Percentiles rank a stretch among this genome's conserved stretches.
These are phyloP conservation scores for Rutilus rutilus DNA, from an alignment of 2,113 vertebrate species.

Conservation along the genomic window DNA sequence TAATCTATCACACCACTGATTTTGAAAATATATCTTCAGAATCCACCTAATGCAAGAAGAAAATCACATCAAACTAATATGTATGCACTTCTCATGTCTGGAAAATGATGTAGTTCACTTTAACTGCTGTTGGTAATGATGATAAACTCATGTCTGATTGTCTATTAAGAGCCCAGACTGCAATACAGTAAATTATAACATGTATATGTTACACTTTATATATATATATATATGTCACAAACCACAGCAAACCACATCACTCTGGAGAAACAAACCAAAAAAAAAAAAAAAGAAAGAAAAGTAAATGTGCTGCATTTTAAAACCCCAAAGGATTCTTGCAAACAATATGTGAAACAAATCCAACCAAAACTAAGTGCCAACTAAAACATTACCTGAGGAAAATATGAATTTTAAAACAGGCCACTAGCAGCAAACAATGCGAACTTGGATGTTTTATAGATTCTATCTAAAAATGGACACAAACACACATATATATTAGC, in stretches of 20 bases:
- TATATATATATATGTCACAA: background rate
- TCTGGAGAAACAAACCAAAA: background rate
- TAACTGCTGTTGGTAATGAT: background rate
- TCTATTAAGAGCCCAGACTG: background rate
- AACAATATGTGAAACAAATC: background rate
- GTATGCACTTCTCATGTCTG: background rate
- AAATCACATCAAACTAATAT: background rate
- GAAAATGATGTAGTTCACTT: background rate
- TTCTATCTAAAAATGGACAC: conserved; percentile 2
- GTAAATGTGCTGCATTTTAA: background rate
- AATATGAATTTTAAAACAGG: background rate
- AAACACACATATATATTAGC: background rate
- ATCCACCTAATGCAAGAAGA: background rate
- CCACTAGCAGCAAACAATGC: background rate
- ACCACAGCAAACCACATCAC: background rate
- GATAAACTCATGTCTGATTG: conserved; percentile 1
- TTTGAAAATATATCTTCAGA: background rate
- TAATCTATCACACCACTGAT: background rate
- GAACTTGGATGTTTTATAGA: background rate
- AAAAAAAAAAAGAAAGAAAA: no score
- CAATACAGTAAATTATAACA: background rate
- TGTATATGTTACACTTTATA: no score
- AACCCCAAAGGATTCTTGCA: no score
- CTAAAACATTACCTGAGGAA: background rate
- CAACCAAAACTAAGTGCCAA: background rate